These are phyloP conservation scores for Drosophila hydei DNA, from an alignment of 1,140 invertebrate species.

Conservation along the genomic window DNA sequence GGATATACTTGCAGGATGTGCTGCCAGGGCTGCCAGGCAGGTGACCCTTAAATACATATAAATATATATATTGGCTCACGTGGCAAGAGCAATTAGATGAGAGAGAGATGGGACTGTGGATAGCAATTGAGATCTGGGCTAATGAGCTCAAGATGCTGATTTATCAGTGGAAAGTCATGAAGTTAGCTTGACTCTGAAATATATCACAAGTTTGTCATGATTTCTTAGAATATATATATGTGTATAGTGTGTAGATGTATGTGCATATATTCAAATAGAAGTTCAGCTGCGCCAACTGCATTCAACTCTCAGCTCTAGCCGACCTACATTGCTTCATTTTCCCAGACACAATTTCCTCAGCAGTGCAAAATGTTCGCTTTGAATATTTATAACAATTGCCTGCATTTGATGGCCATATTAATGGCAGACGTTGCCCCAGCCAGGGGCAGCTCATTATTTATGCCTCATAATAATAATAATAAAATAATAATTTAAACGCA, in stretches of 20 bases:
- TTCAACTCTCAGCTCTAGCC: background rate
- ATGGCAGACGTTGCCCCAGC: constrained; percentile 57
- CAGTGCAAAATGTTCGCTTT: constrained; percentile 35
- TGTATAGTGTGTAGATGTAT: background rate
- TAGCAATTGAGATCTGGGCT: background rate
- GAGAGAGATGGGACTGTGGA: background rate
- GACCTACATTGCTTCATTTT: constrained; percentile 20
- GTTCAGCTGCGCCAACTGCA: background rate
- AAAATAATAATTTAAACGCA: constrained; percentile 81
- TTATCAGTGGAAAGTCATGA: no score
- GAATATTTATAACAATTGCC: constrained; percentile 71
- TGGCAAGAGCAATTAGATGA: constrained; percentile 17
- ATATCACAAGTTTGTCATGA: no score
- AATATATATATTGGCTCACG: constrained; percentile 21
- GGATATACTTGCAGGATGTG: constrained; percentile 17
- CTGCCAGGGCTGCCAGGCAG: constrained; percentile 10
- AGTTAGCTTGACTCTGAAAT: no score
- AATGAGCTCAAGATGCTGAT: background rate
- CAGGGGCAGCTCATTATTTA: constrained; percentile 41
- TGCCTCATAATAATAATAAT: constrained; percentile 76
- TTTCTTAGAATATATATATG: background rate
- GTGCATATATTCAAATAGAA: background rate
- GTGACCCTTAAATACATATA: constrained; percentile 12
- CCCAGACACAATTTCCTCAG: constrained; percentile 33
- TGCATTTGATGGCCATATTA: constrained; percentile 76